Percentiles rank a stretch among this genome's conserved stretches.
phyloP scores from a whole-genome alignment of 2,888 invertebrate genomes.

The Rhorus exstirpatorius region DNA sequence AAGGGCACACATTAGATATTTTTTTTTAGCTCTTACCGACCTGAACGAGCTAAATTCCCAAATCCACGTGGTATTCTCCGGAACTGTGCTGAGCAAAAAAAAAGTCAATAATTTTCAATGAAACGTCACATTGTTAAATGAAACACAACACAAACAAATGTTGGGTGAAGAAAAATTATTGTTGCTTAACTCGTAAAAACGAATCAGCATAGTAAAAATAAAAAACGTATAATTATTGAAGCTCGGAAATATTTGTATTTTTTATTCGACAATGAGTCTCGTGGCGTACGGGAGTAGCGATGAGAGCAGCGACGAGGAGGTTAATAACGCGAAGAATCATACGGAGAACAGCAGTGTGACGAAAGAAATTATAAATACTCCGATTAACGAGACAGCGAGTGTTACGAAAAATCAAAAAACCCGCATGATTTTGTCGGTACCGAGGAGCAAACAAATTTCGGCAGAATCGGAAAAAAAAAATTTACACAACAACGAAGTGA shows the following conservation, averaged over 20 bases:
- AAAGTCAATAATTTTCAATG: too few species aligned
- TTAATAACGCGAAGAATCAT: slow-evolving; percentile 61
- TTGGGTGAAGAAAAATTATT: not conserved
- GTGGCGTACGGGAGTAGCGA: slow-evolving; percentile 83
- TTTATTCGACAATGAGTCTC: slow-evolving; percentile 78
- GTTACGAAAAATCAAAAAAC: slow-evolving; percentile 3
- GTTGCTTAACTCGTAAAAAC: not conserved
- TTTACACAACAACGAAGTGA: not conserved
- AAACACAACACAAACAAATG: slow-evolving; percentile 5
- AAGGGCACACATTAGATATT: too few species aligned
- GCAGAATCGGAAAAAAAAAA: not conserved
- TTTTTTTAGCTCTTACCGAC: slow-evolving; percentile 10
- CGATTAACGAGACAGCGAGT: slow-evolving; percentile 19
- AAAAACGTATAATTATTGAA: not conserved
- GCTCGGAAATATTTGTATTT: not conserved
- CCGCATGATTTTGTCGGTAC: slow-evolving; percentile 44
- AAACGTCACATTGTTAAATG: too few species aligned
- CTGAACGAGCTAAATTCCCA: not conserved
- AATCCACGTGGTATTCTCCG: not conserved
- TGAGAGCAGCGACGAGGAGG: slow-evolving; percentile 81
- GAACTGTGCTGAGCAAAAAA: not conserved
- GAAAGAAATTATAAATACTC: slow-evolving; percentile 8
- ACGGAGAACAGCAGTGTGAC: slow-evolving; percentile 1
- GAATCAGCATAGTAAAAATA: not conserved
- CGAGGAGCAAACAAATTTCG: slow-evolving; percentile 34